These are phyloP conservation scores for Lytechinus variegatus DNA, from an alignment of 35 echinoderm and acorn worm genomes.

Conservation along the genomic window DNA sequence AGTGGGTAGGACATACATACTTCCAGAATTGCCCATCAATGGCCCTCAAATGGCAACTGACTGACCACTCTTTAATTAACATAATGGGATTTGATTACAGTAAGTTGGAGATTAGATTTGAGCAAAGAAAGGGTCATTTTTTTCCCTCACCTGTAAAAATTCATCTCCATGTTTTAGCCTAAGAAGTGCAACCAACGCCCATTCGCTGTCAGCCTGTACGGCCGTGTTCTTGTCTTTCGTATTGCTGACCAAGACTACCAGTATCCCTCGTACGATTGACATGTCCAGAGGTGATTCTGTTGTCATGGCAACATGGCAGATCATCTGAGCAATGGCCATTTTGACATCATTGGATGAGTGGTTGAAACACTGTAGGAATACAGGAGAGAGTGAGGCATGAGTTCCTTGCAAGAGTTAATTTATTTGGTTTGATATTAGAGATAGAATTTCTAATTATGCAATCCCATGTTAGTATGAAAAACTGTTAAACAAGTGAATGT, in stretches of 20 bases:
- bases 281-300: conserved; percentile 58
- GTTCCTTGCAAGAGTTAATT: too few species aligned
- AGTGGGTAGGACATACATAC: too few species aligned
- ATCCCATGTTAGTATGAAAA: too few species aligned
- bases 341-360: conserved; percentile 93
- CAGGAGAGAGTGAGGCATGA: not conserved
- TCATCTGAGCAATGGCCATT: conserved; percentile 93
- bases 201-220: conserved; percentile 92
- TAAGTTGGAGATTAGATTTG: too few species aligned
- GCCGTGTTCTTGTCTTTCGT: conserved; percentile 73
- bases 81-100: too few species aligned
- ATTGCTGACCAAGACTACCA: conserved; percentile 88
- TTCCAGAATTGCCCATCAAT: too few species aligned
- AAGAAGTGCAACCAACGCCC: conserved; percentile 81
- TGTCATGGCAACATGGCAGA: conserved; percentile 69
- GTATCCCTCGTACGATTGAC: conserved; percentile 44
- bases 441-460: too few species aligned
- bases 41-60: too few species aligned
- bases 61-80: too few species aligned
- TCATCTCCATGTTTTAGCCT: conserved; percentile 67
- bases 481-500: too few species aligned
- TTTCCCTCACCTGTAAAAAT: conserved; percentile 64
- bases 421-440: too few species aligned
- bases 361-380: conserved; percentile 80
- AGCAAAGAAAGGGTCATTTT: not conserved